Percentiles rank a stretch among this genome's conserved stretches.
Evolutionary conservation across 2,113 vertebrate genomes (phyloP).

Genomic region (Xenopus borealis): DNA sequence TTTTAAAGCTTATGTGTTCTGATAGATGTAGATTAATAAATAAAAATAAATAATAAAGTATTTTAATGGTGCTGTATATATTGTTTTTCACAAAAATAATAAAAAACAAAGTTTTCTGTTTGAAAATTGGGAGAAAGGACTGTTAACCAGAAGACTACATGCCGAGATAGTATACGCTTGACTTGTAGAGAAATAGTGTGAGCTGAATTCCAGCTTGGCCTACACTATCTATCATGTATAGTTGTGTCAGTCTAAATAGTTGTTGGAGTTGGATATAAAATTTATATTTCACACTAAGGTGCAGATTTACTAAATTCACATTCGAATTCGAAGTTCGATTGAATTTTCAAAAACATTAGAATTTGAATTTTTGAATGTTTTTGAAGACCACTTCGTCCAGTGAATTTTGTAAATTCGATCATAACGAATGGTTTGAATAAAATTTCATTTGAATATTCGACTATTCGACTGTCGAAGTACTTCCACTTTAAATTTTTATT

Average conservation of each 20-base stretch:
- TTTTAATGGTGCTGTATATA: neutral
- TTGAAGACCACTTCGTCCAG: too few species aligned
- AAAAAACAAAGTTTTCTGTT: constrained; percentile 17
- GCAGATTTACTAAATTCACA: too few species aligned
- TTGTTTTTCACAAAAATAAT: constrained; percentile 17
- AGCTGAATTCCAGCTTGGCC: constrained; percentile 21
- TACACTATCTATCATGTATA: neutral
- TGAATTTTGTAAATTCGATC: too few species aligned
- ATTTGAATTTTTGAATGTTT: too few species aligned
- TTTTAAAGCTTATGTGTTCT: too few species aligned
- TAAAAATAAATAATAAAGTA: constrained; percentile 15
- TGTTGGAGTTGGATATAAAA: neutral
- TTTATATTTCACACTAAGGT: neutral
- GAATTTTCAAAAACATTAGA: too few species aligned
- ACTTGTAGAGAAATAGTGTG: constrained; percentile 30
- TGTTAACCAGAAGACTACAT: constrained; percentile 35
- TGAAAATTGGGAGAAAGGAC: constrained; percentile 14
- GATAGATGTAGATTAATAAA: constrained; percentile 35
- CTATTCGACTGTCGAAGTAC: too few species aligned
- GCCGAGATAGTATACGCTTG: constrained; percentile 28
- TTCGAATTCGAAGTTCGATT: too few species aligned
- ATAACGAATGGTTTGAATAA: too few species aligned
- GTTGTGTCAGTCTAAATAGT: neutral
- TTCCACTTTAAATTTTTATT: too few species aligned
- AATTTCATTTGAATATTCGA: too few species aligned